Conservation (phyloP, 2,797 vertebrate genomes). For the Vultur gryphus region DNA sequence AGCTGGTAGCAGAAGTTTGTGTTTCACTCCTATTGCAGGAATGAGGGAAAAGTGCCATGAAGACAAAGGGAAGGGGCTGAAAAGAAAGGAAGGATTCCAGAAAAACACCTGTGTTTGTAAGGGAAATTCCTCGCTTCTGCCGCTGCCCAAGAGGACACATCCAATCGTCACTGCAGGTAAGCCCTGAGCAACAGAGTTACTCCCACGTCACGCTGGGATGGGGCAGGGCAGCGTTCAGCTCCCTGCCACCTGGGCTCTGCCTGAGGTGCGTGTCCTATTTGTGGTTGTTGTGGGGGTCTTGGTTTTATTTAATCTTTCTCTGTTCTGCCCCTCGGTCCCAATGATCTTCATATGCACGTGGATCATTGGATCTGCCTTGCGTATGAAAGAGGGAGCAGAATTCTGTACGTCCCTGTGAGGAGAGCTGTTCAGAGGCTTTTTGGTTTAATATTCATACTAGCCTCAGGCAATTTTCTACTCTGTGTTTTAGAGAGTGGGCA, state of each 20-base stretch:
- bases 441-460: neutral
- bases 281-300: neutral
- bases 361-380: neutral
- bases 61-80: neutral
- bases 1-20: neutral
- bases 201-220: neutral
- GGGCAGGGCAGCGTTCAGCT: neutral
- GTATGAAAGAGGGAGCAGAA: fast-evolving
- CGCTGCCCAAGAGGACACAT: fast-evolving
- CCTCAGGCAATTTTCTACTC: neutral
- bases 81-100: neutral
- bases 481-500: neutral
- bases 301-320: neutral
- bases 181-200: neutral
- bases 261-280: neutral
- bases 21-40: neutral
- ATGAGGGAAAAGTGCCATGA: neutral
- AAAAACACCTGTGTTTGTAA: neutral
- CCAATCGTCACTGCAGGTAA: neutral
- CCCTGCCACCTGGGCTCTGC: neutral
- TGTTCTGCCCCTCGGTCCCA: neutral
- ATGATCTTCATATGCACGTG: neutral
- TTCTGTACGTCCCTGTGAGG: neutral
- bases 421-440: neutral
- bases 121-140: neutral